Evolutionary conservation across 2,797 vertebrate species (phyloP).

Genomic region (Melanotaenia pygmaea): DNA sequence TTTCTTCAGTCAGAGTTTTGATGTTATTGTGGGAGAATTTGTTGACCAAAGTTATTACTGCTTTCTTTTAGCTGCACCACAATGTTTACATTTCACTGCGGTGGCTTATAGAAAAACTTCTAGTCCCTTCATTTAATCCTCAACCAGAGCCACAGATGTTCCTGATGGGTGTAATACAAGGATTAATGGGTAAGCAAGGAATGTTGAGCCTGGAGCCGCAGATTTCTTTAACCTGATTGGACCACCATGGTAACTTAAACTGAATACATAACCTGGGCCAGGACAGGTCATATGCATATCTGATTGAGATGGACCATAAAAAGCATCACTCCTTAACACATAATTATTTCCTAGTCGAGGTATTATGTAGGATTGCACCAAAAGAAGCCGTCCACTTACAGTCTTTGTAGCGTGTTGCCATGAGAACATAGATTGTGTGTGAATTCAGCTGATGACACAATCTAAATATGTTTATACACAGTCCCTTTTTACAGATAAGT

Average conservation of each 20-base stretch:
- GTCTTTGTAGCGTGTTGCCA: background rate
- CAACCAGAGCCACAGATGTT: conserved; percentile 15
- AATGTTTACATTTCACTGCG: conserved; percentile 36
- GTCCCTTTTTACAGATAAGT: background rate
- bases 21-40: conserved; percentile 3
- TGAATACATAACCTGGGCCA: background rate
- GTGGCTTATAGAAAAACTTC: conserved; percentile 23
- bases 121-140: conserved; percentile 10
- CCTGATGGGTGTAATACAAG: conserved; percentile 1
- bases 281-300: background rate
- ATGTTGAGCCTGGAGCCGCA: background rate
- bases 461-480: background rate
- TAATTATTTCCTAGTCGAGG: background rate
- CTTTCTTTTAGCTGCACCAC: conserved; percentile 11
- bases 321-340: background rate
- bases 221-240: background rate
- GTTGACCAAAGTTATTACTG: conserved; percentile 17
- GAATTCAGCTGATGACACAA: background rate
- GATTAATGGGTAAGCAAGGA: background rate
- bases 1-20: conserved; percentile 10
- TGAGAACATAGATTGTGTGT: background rate
- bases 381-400: background rate
- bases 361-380: too few relatives aligned
- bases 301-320: background rate
- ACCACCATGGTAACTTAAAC: background rate